These are phyloP conservation scores for Thamnophis elegans DNA, from an alignment of 2,797 vertebrate genomes.

Conservation along the genomic window DNA sequence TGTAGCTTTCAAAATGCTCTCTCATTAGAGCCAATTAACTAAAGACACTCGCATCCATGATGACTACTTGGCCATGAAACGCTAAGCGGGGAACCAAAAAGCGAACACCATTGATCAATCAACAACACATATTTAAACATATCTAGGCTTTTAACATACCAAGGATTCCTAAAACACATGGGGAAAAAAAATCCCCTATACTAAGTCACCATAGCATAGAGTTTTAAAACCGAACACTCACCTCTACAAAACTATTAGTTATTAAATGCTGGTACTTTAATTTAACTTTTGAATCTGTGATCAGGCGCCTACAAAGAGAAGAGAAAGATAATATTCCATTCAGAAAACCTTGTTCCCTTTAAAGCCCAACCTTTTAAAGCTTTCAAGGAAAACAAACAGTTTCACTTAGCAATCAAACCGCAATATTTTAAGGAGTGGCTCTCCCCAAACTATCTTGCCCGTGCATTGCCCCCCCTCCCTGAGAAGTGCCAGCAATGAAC, in stretches of 20 bases:
- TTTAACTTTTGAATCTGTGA: slow-evolving; percentile 99
- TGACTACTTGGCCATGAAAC: not conserved
- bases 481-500: not conserved
- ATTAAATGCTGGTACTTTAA: slow-evolving; percentile 99
- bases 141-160: not conserved
- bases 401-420: not conserved
- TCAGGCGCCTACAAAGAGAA: slow-evolving; percentile 88
- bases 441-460: not conserved
- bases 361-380: not conserved
- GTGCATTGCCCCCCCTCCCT: not conserved
- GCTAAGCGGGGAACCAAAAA: not conserved
- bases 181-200: not conserved
- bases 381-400: not conserved
- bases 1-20: not conserved
- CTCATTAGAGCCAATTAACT: not conserved
- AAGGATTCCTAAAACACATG: not conserved
- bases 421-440: not conserved
- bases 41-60: not conserved
- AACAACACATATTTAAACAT: not conserved
- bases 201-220: not conserved
- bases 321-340: slow-evolving; percentile 47
- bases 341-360: not conserved
- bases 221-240: slow-evolving; percentile 72
- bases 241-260: slow-evolving; percentile 99
- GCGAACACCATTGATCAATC: not conserved